Evolutionary conservation across 2,113 vertebrate genomes (phyloP).

Genomic region (Otis tarda): DNA sequence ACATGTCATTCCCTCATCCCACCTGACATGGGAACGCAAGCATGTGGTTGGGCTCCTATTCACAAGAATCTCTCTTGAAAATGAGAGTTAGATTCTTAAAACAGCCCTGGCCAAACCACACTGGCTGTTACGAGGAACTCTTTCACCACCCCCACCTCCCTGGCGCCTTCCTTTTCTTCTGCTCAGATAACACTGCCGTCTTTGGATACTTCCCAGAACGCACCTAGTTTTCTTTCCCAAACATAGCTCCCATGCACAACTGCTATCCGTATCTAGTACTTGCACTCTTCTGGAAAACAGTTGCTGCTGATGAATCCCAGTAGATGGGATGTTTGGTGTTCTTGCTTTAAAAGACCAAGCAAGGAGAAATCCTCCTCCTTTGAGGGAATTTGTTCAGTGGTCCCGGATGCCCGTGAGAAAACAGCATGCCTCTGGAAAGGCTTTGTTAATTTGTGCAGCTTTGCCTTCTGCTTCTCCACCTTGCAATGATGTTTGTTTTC

Average conservation of each 20-base stretch:
- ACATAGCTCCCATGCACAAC: not conserved
- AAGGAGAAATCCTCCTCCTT: not conserved
- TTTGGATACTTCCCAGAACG: not conserved
- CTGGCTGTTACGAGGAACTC: not conserved
- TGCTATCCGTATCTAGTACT: rapidly evolving
- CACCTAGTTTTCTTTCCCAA: not conserved
- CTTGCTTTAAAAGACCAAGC: not conserved
- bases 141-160: rapidly evolving
- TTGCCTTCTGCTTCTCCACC: not conserved
- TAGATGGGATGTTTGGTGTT: not conserved
- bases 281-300: not conserved
- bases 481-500: not conserved
- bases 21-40: not conserved
- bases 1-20: not conserved
- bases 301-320: not conserved
- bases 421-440: not conserved
- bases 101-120: not conserved
- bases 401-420: not conserved
- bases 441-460: not conserved
- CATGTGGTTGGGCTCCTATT: not conserved
- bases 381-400: not conserved
- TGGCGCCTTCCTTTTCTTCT: not conserved
- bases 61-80: not conserved
- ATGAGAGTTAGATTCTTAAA: not conserved
- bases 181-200: not conserved